Evolutionary conservation across 2,888 invertebrate species (phyloP), one percentile per base, ranked within the genome.

Genomic region (Euclidia mi): DNA sequence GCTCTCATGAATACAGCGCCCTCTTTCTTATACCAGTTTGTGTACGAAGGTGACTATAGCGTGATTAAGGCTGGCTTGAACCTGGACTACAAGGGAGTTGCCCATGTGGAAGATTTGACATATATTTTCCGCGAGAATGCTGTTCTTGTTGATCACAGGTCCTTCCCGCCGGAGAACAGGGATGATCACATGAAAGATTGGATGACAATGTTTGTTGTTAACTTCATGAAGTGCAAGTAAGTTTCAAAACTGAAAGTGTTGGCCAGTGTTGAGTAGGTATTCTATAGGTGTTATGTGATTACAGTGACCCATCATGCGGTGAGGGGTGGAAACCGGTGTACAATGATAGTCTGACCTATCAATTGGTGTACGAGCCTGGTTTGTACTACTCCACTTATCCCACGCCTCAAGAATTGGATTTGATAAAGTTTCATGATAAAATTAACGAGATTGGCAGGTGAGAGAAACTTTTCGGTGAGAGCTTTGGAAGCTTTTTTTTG

Each of bases 21-120:
- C 0, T 82, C 89, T 0, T 95, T 87, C 56, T 72, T 95, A 76
- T 95, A 94, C 67, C 84, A 94, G 53, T 95, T 92, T 70, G 79
- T 89, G 2, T 95, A 91, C 48, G 89, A 92, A 15, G 87, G 88
- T 1, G 81, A 88, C 1, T 68, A 85, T 56, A 94, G 89, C 0
- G 65, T 90, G 0, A 84, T 94, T 18, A 91, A 92, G 64, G 79
- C 46, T 2, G 76, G 48, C 2, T 50, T 71, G 1, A 60, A 50
- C 11, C 20, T 74, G n/a, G 41, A 87, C 35, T 72, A 91, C 10
- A 80, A 85, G 1, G 94, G 92, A 15, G 47, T 55, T 0, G 53
- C 66, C 2, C 95, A 95, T 48, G 87, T 90, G 3, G 95, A 95
- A 63, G 95, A 95, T 66, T 70, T 94, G 71, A 87, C 90, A 0